These are phyloP conservation scores for Alloplasta piceator DNA, from an alignment of 2,888 invertebrate species.

Conservation along the genomic window DNA sequence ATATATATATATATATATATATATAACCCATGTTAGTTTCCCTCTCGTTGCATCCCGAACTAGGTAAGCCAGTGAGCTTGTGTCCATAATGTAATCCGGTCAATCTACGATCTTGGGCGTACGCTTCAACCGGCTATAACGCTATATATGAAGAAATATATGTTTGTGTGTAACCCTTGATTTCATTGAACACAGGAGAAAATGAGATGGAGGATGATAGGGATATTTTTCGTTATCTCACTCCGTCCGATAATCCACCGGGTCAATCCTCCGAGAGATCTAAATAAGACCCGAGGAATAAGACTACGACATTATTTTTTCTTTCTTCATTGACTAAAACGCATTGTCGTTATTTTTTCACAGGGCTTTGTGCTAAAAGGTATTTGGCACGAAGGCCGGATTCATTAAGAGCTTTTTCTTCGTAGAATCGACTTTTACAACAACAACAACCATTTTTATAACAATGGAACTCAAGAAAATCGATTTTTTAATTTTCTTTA, in stretches of 20 bases:
- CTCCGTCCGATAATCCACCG: constrained; percentile 18
- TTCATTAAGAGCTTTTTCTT: no score
- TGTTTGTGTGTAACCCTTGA: neutral
- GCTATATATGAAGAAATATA: constrained; percentile 22
- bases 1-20: constrained; percentile 26
- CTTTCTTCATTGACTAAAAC: neutral
- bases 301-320: neutral
- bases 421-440: no score
- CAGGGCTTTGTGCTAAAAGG: no score
- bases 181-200: constrained; percentile 40
- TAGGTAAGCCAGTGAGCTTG: constrained; percentile 61
- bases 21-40: constrained; percentile 41
- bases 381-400: no score
- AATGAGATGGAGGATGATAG: constrained; percentile 2
- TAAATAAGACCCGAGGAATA: neutral
- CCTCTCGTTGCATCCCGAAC: constrained; percentile 54
- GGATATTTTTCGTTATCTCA: constrained; percentile 45
- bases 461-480: no score
- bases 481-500: no score
- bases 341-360: no score
- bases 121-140: constrained; percentile 34
- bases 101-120: constrained; percentile 63
- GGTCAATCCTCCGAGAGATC: constrained; percentile 11
- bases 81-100: constrained; percentile 65
- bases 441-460: no score